Evolutionary conservation across 2,113 vertebrate species (phyloP), one percentile per base, ranked within the genome.

Genomic region (Oostethus manadensis): DNA sequence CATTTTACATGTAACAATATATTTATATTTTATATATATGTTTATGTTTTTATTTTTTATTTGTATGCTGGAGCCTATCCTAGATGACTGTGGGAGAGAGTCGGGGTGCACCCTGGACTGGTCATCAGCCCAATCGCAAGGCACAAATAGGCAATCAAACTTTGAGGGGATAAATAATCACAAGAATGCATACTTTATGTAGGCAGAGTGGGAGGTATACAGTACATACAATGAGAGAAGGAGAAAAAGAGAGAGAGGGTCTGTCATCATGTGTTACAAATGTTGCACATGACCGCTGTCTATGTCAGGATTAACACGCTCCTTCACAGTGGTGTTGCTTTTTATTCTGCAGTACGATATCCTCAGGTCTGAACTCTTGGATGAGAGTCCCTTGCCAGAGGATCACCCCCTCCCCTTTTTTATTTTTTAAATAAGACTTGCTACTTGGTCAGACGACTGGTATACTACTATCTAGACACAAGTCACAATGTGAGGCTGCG

Each of bases 401-500:
- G 82, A 87, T 76, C 55, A 35, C 51, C 10, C 3, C 72, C 69
- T 63, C 65, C 57, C 68, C 43, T 57, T 67, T 77, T 82, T 80
- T 73, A 48, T 69, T 51, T 26, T 42, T 42, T 42, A 14, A 54
- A 35, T 42, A 55, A 55, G 35, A 73, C 70, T 83, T 86, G 78
- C 76, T 83, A 79, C 77, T 80, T 70, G 68, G 76, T 84, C 82
- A 84, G 74, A 80, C 75, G 78, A 78, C 79, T 79, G 82, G 76
- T 73, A 75, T 85, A 84, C 85, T 77, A 84, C 85, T 84, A 86
- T 80, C 79, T 82, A 84, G 87, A 86, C 76, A 64, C 70, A 48
- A 68, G 73, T 65, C 81, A 86, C 81, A 83, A 84, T 82, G 84
- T 77, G 77, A 87, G 78, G 77, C 78, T 78, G 72, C 73, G 65